These are phyloP conservation scores for Campoplex capitator DNA, from an alignment of 2,888 invertebrate species.

Conservation along the genomic window DNA sequence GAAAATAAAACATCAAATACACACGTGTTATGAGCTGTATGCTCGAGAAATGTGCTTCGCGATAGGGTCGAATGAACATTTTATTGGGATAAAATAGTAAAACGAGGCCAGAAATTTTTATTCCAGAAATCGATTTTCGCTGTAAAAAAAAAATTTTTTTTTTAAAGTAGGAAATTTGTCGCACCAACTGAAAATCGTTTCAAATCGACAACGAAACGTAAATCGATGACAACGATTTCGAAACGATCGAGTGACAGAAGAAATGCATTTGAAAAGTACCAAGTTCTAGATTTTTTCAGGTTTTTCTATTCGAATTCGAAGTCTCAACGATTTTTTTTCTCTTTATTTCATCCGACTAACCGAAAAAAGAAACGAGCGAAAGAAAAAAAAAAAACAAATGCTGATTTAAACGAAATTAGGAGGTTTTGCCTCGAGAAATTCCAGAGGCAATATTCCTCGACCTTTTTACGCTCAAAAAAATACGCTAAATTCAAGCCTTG, in stretches of 20 bases:
- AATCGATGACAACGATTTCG: slow-evolving; percentile 13
- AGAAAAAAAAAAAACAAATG: slow-evolving; percentile 5
- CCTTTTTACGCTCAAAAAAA: slow-evolving; percentile 55
- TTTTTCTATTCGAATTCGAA: neutral
- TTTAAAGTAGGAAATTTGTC: too few species aligned
- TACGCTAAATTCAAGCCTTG: slow-evolving; percentile 55
- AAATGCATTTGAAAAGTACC: neutral
- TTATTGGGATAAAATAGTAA: slow-evolving; percentile 44
- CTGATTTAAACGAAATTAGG: slow-evolving; percentile 41
- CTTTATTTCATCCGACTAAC: neutral
- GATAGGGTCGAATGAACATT: slow-evolving; percentile 47
- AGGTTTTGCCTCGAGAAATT: slow-evolving; percentile 18
- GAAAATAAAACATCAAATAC: slow-evolving; percentile 47
- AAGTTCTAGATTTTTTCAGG: too few species aligned
- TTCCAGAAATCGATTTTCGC: neutral
- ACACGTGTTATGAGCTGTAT: slow-evolving; percentile 40
- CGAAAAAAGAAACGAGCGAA: neutral
- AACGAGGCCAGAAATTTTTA: slow-evolving; percentile 42
- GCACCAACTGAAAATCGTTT: too few species aligned
- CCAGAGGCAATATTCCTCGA: slow-evolving; percentile 60
- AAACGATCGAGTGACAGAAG: neutral
- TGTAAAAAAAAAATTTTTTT: neutral
- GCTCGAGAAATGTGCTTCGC: slow-evolving; percentile 11
- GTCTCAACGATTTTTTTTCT: neutral
- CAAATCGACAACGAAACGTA: slow-evolving; percentile 13